Evolutionary conservation across 2,797 vertebrate genomes (phyloP).

Genomic region (Poecilia gillii): DNA sequence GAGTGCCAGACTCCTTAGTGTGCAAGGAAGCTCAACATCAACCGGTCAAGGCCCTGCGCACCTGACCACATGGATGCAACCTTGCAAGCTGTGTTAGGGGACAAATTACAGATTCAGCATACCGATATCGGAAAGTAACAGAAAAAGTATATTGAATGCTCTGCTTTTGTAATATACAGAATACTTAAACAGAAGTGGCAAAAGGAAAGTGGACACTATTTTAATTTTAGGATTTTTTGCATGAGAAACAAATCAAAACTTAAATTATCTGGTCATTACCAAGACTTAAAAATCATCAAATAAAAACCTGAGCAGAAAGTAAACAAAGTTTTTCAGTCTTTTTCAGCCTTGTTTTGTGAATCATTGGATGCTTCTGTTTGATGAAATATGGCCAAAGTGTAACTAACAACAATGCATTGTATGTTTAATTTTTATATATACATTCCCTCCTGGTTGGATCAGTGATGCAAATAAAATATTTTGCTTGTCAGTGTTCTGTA

Average conservation of each 20-base stretch:
- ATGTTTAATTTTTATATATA: background rate
- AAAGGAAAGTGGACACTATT: background rate
- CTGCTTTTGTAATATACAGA: background rate
- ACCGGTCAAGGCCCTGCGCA: constrained; percentile 77
- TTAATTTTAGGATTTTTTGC: background rate
- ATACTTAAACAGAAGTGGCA: background rate
- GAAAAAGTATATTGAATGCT: constrained; percentile 28
- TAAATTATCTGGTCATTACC: background rate
- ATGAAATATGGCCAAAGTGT: background rate
- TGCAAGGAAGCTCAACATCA: constrained; percentile 81
- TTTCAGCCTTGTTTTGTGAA: background rate
- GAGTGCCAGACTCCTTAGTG: constrained; percentile 83
- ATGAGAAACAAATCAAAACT: background rate
- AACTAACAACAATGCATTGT: background rate
- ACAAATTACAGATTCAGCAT: constrained; percentile 79
- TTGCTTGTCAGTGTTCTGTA: background rate
- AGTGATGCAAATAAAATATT: background rate
- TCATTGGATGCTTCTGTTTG: background rate
- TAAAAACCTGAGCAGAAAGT: background rate
- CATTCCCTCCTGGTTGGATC: background rate
- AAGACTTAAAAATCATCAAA: background rate
- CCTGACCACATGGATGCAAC: constrained; percentile 82
- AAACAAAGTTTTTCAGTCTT: background rate
- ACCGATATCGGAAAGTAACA: constrained; percentile 50
- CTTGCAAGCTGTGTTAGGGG: constrained; percentile 81